Base-by-base conservation (phyloP, 2,113 vertebrate genomes). In the Cryptomyrus ogoouensis region DNA sequence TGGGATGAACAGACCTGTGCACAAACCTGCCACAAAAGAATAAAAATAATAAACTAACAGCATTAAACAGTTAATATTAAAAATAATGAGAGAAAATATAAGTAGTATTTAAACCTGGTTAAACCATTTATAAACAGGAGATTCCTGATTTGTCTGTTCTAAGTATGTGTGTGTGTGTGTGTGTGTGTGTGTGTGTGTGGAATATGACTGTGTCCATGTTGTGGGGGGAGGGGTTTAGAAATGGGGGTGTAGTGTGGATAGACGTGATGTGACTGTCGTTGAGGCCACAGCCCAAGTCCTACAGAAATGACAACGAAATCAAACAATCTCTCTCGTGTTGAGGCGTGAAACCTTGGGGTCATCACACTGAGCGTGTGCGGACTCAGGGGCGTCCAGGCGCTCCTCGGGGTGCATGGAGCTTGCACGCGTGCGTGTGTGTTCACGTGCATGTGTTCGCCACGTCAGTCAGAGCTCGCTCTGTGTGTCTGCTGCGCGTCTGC, bases 321-420 rank as follows among this genome's bases (percentile, higher is more conserved):
- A 39, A 77, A 39, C 35, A 19, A 31, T n/a, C n/a, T 66, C n/a
- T 35, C 12, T 21, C 21, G 0, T 10, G 35, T 50, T 89, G 88
- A 52, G 46, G 88, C n/a, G 7, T 56, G 31, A 89, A 83, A 35
- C 49, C n/a, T 39, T 8, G 35, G 21, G 35, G 5, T 39, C 8
- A 3, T 77, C 35, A 17, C 27, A 5, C 66, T 89, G 42, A 24
- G 13, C 31, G 58, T n/a, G 62, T 27, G 42, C 12, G 53, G 27
- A 49, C 39, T 7, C 85, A 13, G 53, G 84, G 21, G 47, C 12
- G 5, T 50, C 27, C 49, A 12, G 44, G 50, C 31, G 70, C 15
- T 47, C 62, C 62, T 88, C 47, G 15, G 50, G 35, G 50, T 87
- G 85, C 85, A 87, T 87, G 85, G 85, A n/a, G 52, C 56, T 66